Percentiles rank a stretch among this genome's conserved stretches.
These are phyloP conservation scores for Lomographa bimaculata DNA, from an alignment of 2,888 invertebrate genomes.

Conservation along the genomic window DNA sequence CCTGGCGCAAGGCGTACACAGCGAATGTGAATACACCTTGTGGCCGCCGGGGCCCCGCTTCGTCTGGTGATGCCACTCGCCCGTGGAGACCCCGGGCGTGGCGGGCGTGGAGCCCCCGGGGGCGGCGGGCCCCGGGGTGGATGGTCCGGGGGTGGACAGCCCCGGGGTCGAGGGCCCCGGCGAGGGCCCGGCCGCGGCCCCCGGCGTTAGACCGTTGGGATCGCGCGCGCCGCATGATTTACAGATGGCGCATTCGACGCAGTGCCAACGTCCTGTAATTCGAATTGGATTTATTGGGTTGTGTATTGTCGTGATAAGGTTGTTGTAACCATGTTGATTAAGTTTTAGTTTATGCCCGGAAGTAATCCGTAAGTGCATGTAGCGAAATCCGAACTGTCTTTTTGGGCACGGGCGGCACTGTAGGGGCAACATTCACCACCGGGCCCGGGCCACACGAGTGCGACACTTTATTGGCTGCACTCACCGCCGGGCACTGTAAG, in stretches of 20 bases:
- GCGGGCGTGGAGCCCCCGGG: conserved; percentile 6
- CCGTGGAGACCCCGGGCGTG: conserved; percentile 33
- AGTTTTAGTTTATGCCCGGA: no score
- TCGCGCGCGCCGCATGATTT: conserved; percentile 84
- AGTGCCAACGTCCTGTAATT: conserved; percentile 90
- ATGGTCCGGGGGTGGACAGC: conserved; percentile 9
- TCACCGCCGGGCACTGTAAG: no score
- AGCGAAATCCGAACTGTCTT: no score
- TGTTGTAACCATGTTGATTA: no score
- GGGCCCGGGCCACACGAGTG: no score
- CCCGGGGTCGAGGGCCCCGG: conserved; percentile 16
- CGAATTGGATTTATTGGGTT: background rate
- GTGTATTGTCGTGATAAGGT: no score
- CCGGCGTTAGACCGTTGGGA: conserved; percentile 55
- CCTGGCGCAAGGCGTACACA: conserved; percentile 89
- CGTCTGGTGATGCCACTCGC: conserved; percentile 78
- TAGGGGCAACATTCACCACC: no score
- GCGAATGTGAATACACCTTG: conserved; percentile 81
- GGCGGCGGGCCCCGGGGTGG: conserved; percentile 12
- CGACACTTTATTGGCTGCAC: no score
- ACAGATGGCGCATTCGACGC: conserved; percentile 90
- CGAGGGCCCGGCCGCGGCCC: conserved; percentile 11
- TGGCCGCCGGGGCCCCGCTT: conserved; percentile 75
- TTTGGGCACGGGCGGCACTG: no score
- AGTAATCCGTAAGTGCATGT: no score